These are phyloP conservation scores for Takifugu flavidus DNA, from an alignment of 2,113 vertebrate species.

Conservation along the genomic window DNA sequence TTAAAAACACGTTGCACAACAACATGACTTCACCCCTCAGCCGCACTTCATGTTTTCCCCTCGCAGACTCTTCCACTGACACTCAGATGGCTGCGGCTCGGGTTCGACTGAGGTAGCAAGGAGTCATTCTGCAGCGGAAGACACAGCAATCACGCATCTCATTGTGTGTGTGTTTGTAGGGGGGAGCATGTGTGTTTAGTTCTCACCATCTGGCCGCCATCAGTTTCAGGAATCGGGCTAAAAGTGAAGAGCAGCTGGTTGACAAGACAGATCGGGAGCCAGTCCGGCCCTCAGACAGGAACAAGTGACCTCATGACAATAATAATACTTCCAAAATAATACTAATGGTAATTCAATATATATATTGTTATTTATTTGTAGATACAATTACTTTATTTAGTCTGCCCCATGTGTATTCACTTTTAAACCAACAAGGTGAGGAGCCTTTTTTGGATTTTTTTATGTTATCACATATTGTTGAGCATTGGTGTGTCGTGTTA, in stretches of 20 bases:
- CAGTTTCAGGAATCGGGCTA: constrained; percentile 25
- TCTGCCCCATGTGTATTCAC: too few relatives aligned
- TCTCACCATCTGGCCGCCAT: constrained; percentile 56
- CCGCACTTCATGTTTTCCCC: constrained; percentile 36
- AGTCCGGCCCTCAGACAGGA: constrained; percentile 22
- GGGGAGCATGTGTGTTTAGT: constrained; percentile 15
- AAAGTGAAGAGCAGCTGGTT: constrained; percentile 61
- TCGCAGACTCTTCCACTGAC: constrained; percentile 28
- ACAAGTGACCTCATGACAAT: constrained; percentile 3
- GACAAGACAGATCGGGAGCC: constrained; percentile 49
- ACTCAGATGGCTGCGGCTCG: not conserved
- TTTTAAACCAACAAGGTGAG: too few relatives aligned
- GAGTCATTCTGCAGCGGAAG: constrained; percentile 21
- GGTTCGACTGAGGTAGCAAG: constrained; percentile 53
- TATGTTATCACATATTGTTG: too few relatives aligned
- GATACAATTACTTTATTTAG: too few relatives aligned
- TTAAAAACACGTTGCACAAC: constrained; percentile 12
- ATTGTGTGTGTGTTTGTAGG: constrained; percentile 8
- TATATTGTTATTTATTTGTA: too few relatives aligned
- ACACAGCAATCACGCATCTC: constrained; percentile 34
- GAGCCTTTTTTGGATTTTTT: too few relatives aligned
- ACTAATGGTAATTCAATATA: not conserved
- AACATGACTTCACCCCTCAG: constrained; percentile 26
- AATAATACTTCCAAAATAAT: not conserved
- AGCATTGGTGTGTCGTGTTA: too few relatives aligned